Conservation (phyloP, 1,140 invertebrate genomes). For the Drosophila kepulauana region DNA sequence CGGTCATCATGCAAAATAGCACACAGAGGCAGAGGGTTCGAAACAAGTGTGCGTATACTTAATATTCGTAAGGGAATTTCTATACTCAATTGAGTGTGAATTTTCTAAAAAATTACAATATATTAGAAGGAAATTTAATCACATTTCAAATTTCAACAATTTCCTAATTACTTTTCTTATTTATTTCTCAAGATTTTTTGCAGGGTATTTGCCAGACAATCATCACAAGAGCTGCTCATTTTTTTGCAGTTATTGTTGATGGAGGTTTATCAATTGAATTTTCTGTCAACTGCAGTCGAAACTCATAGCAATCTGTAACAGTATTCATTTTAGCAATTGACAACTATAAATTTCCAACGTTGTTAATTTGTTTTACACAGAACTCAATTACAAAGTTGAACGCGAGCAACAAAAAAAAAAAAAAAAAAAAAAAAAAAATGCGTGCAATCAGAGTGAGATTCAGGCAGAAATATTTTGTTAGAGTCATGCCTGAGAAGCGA, state of each 20-base stretch:
- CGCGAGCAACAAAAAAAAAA: slow-evolving; percentile 1
- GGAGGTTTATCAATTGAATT: slow-evolving; percentile 58
- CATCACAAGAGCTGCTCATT: background rate
- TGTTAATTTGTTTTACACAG: slow-evolving; percentile 62
- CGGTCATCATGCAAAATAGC: background rate
- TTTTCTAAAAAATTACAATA: too few species aligned
- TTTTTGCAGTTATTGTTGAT: slow-evolving; percentile 34
- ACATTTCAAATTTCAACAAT: too few species aligned
- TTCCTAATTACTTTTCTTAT: background rate
- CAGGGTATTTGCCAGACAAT: slow-evolving; percentile 9
- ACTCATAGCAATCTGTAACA: slow-evolving; percentile 48
- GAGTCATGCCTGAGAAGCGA: too few species aligned
- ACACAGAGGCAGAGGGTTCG: too few species aligned
- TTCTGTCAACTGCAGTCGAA: slow-evolving; percentile 37
- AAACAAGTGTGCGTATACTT: too few species aligned
- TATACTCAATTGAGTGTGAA: too few species aligned
- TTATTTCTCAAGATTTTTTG: background rate
- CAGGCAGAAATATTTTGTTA: too few species aligned
- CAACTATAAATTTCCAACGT: slow-evolving; percentile 61
- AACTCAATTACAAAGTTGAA: slow-evolving; percentile 54
- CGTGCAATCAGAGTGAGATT: background rate
- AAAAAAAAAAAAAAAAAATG: slow-evolving; percentile 1
- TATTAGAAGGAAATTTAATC: too few species aligned
- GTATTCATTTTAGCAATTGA: slow-evolving; percentile 56
- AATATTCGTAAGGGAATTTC: too few species aligned